phyloP scores from a whole-genome alignment of 2,113 vertebrate species.

The Pomatorhinus ruficollis region DNA sequence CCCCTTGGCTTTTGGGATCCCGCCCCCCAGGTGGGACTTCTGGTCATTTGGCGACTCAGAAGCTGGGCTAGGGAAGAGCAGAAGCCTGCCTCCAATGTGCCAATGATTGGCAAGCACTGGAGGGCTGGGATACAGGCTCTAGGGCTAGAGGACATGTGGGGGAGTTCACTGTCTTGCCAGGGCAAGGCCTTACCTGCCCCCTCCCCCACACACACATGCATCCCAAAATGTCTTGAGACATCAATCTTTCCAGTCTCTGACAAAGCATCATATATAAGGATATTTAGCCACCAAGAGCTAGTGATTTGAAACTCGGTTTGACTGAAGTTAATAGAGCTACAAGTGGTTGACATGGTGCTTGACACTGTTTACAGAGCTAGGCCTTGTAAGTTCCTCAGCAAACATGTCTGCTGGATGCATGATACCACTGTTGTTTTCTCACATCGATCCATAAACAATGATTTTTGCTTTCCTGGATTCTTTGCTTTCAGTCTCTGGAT shows the following conservation, averaged over 20 bases:
- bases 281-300: not conserved
- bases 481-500: not conserved
- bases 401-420: not conserved
- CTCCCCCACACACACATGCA: too few species aligned
- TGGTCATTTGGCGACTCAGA: not conserved
- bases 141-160: accelerated
- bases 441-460: not conserved
- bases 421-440: not conserved
- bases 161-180: not conserved
- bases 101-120: not conserved
- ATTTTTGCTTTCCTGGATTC: not conserved
- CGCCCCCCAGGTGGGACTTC: accelerated
- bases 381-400: not conserved
- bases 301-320: not conserved
- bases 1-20: not conserved
- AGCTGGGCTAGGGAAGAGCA: not conserved
- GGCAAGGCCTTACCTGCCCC: not conserved
- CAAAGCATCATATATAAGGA: not conserved
- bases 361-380: not conserved
- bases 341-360: not conserved
- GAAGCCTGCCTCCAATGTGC: not conserved
- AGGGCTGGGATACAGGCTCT: not conserved
- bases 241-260: not conserved
- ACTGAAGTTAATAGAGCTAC: not conserved
- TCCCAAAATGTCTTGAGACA: not conserved